Evolutionary conservation across 2,888 invertebrate genomes (phyloP), one percentile per base, ranked within the genome.

Genomic region (Drosophila neonasuta): DNA sequence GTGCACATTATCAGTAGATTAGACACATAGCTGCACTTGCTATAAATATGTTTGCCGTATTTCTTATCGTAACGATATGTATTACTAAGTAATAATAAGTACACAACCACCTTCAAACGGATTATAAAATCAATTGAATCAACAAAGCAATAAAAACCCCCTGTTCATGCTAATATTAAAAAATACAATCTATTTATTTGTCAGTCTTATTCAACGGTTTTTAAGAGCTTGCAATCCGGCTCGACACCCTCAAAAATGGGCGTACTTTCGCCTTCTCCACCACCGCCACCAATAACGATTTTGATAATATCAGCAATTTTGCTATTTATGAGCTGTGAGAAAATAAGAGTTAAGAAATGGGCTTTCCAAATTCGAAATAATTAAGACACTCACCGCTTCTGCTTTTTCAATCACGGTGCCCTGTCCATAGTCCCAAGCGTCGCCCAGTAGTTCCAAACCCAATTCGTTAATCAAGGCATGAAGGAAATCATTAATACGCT

Each of bases 231-330:
- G 54, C 90, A 90, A 71, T 90, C 76, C 0, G 86, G 87, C 30
- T 88, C 88, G n/a, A 84, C 81, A n/a, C 86, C 87, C 3, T 89
- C 86, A 51, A 90, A 90, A 48, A 90, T 87, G 0, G 89, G 88
- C 7, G 63, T 13, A n/a, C 74, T 75, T 24, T 79, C 79, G 3
- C 68, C 77, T 2, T 69, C 77, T 6, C 63, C 74, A 5, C 66
- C 71, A 45, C 73, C 76, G 0, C 78, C 80, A 3, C 87, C 85
- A 24, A 65, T 64, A 56, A 90, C 86, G 5, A 84, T 63, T 29
- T 71, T 73, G 3, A 89, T 59, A 10, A 90, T 58, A 30, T 84
- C 88, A 17, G 59, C 52, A 1, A 90, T 56, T 0, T 85, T 68
- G 50, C 68, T 68, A 52, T 90, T 89, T 1, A 90, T 71, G 0